These are phyloP conservation scores for Microcebus ravelobensis DNA, from an alignment of 2,113 vertebrate species.

Conservation along the genomic window DNA sequence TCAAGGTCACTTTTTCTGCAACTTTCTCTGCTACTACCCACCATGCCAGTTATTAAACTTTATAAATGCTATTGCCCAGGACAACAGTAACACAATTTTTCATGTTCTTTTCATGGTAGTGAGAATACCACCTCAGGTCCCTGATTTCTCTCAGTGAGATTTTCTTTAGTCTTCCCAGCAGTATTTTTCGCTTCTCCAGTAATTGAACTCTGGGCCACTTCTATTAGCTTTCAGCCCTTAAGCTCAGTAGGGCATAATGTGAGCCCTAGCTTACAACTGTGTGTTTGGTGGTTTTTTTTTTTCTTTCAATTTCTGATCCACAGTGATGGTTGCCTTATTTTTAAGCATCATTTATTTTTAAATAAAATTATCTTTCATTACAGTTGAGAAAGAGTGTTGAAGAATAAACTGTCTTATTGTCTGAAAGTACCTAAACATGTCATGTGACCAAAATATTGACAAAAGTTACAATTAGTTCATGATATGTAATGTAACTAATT, in stretches of 20 bases:
- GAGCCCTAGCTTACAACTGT: background rate
- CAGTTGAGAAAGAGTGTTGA: background rate
- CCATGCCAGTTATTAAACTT: background rate
- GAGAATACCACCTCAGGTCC: background rate
- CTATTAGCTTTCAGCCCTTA: background rate
- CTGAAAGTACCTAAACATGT: background rate
- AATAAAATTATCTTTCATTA: background rate
- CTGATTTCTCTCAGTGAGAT: background rate
- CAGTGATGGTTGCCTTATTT: background rate
- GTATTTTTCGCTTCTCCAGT: background rate
- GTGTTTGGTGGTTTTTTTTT: background rate
- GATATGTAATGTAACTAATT: background rate
- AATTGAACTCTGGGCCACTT: background rate
- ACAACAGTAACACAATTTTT: background rate
- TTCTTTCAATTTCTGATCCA: background rate
- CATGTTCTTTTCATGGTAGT: background rate
- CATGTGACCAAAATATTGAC: background rate
- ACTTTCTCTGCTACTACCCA: background rate
- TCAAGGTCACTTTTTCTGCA: background rate
- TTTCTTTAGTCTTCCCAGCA: background rate
- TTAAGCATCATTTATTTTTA: background rate
- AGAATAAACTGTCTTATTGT: background rate
- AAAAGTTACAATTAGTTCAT: background rate
- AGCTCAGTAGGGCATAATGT: background rate
- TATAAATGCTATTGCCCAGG: background rate